A percentile compares a stretch with the other conserved stretches of the same genome.
These are phyloP conservation scores for Bergia sp. DNA, from an alignment of 92 coral and sea anemone species.

Conservation along the genomic window DNA sequence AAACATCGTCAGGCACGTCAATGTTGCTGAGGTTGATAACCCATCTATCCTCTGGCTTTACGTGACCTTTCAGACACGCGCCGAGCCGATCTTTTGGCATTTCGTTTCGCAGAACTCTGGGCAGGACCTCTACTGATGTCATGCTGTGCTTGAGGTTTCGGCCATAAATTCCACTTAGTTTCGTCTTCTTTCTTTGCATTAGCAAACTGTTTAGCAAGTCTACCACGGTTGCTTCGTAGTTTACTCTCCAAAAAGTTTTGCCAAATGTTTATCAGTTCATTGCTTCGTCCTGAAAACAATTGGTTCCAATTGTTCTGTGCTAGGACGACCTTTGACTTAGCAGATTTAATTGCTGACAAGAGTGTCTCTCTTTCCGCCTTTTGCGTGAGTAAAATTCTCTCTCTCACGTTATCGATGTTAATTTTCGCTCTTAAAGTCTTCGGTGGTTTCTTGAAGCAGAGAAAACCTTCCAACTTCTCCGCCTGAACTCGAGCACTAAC, in stretches of 20 bases:
- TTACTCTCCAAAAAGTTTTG: neutral
- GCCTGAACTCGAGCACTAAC: neutral
- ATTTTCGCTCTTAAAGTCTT: neutral
- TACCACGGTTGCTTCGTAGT: slow-evolving; percentile 11
- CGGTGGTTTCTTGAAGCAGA: slow-evolving; percentile 15
- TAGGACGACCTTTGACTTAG: neutral
- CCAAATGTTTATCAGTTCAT: neutral
- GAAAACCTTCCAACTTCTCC: slow-evolving; percentile 21
- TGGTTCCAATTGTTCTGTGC: neutral
- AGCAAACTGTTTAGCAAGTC: slow-evolving; percentile 5
- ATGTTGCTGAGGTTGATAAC: slow-evolving; percentile 21
- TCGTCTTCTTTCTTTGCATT: slow-evolving; percentile 6
- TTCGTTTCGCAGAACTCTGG: slow-evolving; percentile 9
- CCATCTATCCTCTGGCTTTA: neutral
- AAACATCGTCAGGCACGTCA: slow-evolving; percentile 16
- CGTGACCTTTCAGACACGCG: slow-evolving; percentile 8
- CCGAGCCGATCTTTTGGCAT: slow-evolving; percentile 3
- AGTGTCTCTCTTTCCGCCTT: neutral
- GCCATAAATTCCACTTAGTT: slow-evolving; percentile 8
- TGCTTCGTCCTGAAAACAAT: neutral
- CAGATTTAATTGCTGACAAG: neutral
- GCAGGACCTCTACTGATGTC: neutral
- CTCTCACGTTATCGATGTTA: neutral
- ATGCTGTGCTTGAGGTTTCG: neutral
- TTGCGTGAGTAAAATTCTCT: neutral